phyloP scores from a whole-genome alignment of 2,113 vertebrate genomes.

The Myrmecobius fasciatus region DNA sequence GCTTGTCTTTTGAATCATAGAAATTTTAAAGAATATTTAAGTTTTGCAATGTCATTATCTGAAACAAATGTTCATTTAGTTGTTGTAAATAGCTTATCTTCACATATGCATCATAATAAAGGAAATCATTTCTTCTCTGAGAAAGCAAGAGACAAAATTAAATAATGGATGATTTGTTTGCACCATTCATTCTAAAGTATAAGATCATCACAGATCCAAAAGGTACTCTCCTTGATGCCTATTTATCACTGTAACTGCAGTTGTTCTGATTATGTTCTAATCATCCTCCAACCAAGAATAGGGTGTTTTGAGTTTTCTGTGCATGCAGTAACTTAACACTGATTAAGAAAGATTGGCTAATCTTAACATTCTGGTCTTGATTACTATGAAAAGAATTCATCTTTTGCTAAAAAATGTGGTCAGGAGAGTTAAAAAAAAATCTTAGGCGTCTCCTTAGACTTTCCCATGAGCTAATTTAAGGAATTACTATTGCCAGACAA shows the following conservation, averaged over 20 bases:
- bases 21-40: not conserved
- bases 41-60: slow-evolving; percentile 26
- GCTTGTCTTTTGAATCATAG: not conserved
- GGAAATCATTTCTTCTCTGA: not conserved
- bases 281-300: slow-evolving; percentile 5
- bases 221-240: not conserved
- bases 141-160: slow-evolving; percentile 19
- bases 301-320: not conserved
- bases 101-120: not conserved
- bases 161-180: slow-evolving; percentile 8
- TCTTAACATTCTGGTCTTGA: not conserved
- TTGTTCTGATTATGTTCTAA: slow-evolving; percentile 23
- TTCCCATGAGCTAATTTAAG: slow-evolving; percentile 18
- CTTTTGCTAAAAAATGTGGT: slow-evolving; percentile 30
- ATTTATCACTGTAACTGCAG: slow-evolving; percentile 10
- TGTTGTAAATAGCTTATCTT: slow-evolving; percentile 36
- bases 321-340: slow-evolving; percentile 29
- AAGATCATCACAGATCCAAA: slow-evolving; percentile 16
- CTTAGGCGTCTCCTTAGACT: not conserved
- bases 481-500: slow-evolving; percentile 24
- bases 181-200: slow-evolving; percentile 1
- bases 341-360: slow-evolving; percentile 25
- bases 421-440: not conserved
- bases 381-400: not conserved
- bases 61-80: not conserved